Evolutionary conservation across 1,140 invertebrate species (phyloP), one percentile per base, ranked within the genome.

Genomic region (Rhopalosiphum padi): DNA sequence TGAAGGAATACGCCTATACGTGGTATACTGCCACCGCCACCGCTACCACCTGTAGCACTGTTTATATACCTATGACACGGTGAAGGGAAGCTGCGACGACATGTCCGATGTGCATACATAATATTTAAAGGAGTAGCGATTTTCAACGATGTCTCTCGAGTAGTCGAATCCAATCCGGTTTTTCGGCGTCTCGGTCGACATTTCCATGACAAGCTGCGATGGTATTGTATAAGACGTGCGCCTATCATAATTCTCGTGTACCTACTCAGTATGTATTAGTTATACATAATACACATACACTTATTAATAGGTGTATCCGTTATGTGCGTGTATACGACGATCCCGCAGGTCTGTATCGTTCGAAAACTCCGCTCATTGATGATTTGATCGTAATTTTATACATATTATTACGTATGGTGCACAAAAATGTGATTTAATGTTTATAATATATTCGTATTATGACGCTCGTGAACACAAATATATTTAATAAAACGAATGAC

Each of bases 111-210:
- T 46, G 85, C 25, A 48, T 46, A n/a, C 37, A 18, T 46, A 46
- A 86, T 30, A 85, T 41, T 41, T 25, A 86, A 86, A 86, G 30
- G 43, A 86, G 85, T 86, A 86, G 41, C 85, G 85, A 86, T 86
- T 86, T 86, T 18, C 25, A n/a, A 86, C 43, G 11, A 46, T n/a
- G 23, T 86, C 37, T 86, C 37, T 18, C 60, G 60, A 68, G 60
- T n/a, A n/a, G 37, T 83, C 83, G 41, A 15, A 23, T 46, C 30
- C 25, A n/a, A 86, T 86, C 85, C 85, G 85, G 85, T 86, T 86
- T 86, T 86, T 86, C 43, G 85, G 60, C 60, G 60, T 86, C 25
- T 30, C 43, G 30, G 37, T 86, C 41, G 41, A 46, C 85, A 18
- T 46, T 77, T 77, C 25, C 43, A 7, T 30, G 85, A 46, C 41